Conservation (phyloP, 2,888 invertebrate genomes). For the Strigamia transsilvanica region DNA sequence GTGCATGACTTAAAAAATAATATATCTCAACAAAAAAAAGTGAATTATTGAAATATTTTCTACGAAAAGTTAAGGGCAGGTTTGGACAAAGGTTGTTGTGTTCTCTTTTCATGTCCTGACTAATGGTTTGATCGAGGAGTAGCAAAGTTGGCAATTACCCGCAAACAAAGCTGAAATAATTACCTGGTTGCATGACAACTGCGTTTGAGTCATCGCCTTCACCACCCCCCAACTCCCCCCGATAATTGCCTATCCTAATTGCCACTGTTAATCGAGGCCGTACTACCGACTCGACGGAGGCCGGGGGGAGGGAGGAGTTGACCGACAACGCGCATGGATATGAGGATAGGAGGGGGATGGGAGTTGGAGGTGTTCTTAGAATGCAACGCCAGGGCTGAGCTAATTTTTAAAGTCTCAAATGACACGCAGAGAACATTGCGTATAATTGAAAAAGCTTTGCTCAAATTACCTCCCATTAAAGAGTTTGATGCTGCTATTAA, state of each 20-base stretch:
- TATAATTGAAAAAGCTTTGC: constrained; percentile 44
- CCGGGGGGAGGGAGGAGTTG: constrained; percentile 27
- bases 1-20: constrained; percentile 20
- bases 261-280: constrained; percentile 52
- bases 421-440: constrained; percentile 44
- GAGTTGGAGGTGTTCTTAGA: constrained; percentile 26
- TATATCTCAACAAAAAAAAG: not conserved
- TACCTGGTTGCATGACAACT: constrained; percentile 53
- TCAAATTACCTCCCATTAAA: constrained; percentile 44
- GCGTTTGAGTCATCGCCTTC: constrained; percentile 52
- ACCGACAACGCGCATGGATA: constrained; percentile 34
- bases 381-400: constrained; percentile 44
- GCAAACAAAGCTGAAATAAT: constrained; percentile 54
- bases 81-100: constrained; percentile 27
- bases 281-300: constrained; percentile 29
- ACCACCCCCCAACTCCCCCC: constrained; percentile 46
- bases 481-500: constrained; percentile 44
- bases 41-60: constrained; percentile 4
- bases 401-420: constrained; percentile 44
- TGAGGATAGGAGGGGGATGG: constrained; percentile 1
- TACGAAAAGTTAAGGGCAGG: constrained; percentile 2
- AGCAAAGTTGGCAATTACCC: constrained; percentile 52
- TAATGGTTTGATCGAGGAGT: constrained; percentile 50
- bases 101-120: constrained; percentile 42
- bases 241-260: constrained; percentile 52